Percentiles rank a stretch among this genome's conserved stretches.
phyloP scores from a whole-genome alignment of 2,113 vertebrate genomes.

The Syngnathus scovelli region DNA sequence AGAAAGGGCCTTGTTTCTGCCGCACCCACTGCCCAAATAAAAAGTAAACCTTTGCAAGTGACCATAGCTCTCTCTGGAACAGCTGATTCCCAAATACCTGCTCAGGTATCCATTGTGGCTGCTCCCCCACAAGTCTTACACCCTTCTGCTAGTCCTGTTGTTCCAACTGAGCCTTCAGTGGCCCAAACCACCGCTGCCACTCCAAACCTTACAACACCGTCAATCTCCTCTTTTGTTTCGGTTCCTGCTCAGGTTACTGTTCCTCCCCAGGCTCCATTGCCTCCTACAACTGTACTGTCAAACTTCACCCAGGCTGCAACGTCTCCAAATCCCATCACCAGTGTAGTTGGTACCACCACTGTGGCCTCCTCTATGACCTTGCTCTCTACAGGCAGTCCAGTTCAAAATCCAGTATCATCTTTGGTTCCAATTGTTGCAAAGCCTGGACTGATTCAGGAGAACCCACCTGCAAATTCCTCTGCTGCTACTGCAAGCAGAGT shows the following conservation, averaged over 20 bases:
- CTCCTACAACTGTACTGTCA: conserved; percentile 33
- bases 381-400: conserved; percentile 38
- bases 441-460: conserved; percentile 43
- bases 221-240: conserved; percentile 41
- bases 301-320: conserved; percentile 14
- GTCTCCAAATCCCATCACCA: conserved; percentile 42
- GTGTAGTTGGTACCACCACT: conserved; percentile 24
- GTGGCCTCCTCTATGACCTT: conserved; percentile 32
- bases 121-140: conserved; percentile 33
- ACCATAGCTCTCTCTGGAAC: conserved; percentile 70
- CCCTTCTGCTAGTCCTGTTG: conserved; percentile 32
- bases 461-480: conserved; percentile 32
- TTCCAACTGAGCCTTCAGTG: conserved; percentile 39
- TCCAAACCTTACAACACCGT: conserved; percentile 29
- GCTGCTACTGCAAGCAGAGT: neutral
- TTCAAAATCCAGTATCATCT: conserved; percentile 50
- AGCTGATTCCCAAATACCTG: conserved; percentile 65
- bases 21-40: conserved; percentile 59
- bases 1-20: conserved; percentile 80
- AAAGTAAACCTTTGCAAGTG: conserved; percentile 75
- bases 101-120: conserved; percentile 51
- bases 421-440: conserved; percentile 46
- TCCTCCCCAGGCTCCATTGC: conserved; percentile 38
- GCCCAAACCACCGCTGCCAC: conserved; percentile 27
- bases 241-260: conserved; percentile 31